A percentile compares a stretch with the other conserved stretches of the same genome.
Evolutionary conservation across 2,888 invertebrate genomes (phyloP).

Genomic region (Stomorhina lunata): DNA sequence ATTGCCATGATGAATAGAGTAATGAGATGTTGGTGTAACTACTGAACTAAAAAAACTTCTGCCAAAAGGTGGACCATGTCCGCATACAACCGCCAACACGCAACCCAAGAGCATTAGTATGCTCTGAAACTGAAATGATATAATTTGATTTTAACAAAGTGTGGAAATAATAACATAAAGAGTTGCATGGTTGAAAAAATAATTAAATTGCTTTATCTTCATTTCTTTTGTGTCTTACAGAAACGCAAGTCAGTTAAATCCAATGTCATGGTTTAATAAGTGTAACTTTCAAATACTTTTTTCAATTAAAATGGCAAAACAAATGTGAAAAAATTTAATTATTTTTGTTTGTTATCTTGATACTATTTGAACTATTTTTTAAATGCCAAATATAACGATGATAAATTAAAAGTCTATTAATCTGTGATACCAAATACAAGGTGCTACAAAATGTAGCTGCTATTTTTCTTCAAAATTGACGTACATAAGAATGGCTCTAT

Average conservation of each 20-base stretch:
- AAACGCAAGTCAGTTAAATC: neutral
- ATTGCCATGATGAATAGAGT: conserved; percentile 54
- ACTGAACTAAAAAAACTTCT: conserved; percentile 71
- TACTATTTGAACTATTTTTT: neutral
- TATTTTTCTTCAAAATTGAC: neutral
- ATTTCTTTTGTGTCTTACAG: neutral
- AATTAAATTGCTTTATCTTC: too few species aligned
- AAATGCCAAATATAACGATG: neutral
- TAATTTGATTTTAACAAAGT: neutral
- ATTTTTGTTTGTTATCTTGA: neutral
- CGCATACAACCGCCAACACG: conserved; percentile 52
- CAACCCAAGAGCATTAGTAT: conserved; percentile 64
- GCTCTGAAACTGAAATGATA: conserved; percentile 67
- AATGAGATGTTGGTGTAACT: conserved; percentile 69
- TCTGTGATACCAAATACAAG: neutral
- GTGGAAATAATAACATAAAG: too few species aligned
- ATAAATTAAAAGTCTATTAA: neutral
- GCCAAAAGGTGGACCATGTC: conserved; percentile 67
- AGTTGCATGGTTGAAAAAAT: too few species aligned
- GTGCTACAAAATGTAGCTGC: neutral
- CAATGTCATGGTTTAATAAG: conserved; percentile 11
- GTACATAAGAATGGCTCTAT: too few species aligned
- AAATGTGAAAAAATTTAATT: neutral
- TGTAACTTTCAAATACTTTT: neutral
- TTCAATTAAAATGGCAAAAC: neutral